Evolutionary conservation across 2,113 vertebrate genomes (phyloP).

Genomic region (Motacilla tschutschensis): DNA sequence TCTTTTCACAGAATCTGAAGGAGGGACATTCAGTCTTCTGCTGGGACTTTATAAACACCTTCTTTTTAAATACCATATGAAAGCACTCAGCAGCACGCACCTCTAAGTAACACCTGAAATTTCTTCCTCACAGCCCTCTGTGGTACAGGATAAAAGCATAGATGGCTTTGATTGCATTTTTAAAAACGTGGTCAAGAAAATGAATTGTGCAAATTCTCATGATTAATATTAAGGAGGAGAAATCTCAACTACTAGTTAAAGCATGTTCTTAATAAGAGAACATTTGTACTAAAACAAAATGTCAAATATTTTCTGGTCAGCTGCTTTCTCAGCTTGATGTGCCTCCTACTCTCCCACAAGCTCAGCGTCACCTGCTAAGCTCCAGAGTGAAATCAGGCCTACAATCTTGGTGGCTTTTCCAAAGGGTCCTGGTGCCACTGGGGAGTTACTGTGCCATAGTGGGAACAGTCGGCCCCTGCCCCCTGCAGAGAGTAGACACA

Average conservation of each 20-base stretch:
- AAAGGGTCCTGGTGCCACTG: not conserved
- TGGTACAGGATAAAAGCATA: not conserved
- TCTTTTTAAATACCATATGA: not conserved
- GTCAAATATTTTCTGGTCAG: slow-evolving; percentile 50
- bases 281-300: slow-evolving; percentile 57
- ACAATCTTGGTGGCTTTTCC: not conserved
- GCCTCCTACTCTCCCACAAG: slow-evolving; percentile 49
- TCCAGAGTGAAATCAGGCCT: not conserved
- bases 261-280: slow-evolving; percentile 46
- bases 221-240: slow-evolving; percentile 39
- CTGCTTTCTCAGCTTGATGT: slow-evolving; percentile 57
- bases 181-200: not conserved
- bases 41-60: not conserved
- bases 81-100: not conserved
- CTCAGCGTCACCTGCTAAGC: not conserved
- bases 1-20: slow-evolving; percentile 11
- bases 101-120: not conserved
- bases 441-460: not conserved
- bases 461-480: not conserved
- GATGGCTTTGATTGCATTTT: not conserved
- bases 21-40: not conserved
- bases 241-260: slow-evolving; percentile 22
- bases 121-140: not conserved
- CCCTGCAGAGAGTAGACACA: not conserved
- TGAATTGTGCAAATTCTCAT: not conserved